Conservation (phyloP, 2,888 invertebrate genomes). For the Leucoma salicis region DNA sequence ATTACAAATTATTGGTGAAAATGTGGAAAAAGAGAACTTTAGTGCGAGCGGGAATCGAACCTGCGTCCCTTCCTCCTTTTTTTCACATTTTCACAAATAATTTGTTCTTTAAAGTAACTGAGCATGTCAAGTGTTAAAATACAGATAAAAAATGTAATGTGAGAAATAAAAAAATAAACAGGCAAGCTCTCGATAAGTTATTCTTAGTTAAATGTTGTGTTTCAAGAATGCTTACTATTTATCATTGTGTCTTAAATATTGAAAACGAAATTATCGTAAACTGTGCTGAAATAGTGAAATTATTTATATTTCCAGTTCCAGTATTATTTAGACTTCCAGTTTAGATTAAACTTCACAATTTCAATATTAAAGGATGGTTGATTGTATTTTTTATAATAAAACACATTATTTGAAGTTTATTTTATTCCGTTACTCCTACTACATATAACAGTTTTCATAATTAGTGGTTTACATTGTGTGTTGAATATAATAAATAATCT, state of each 20-base stretch:
- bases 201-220: not conserved
- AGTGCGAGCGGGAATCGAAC: too few relatives aligned
- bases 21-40: too few relatives aligned
- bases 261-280: constrained; percentile 5
- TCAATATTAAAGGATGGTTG: constrained; percentile 11
- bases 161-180: too few relatives aligned
- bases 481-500: too few relatives aligned
- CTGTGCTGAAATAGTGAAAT: not conserved
- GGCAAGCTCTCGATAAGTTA: too few relatives aligned
- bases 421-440: constrained; percentile 3
- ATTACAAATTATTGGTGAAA: too few relatives aligned
- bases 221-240: not conserved
- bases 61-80: too few relatives aligned
- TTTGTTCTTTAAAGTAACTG: too few relatives aligned
- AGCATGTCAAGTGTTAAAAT: too few relatives aligned
- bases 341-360: not conserved
- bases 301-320: not conserved
- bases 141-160: too few relatives aligned
- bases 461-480: not conserved
- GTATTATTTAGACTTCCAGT: too few relatives aligned
- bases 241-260: constrained; percentile 20
- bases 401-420: constrained; percentile 19
- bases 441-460: constrained; percentile 4
- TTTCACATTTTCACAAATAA: too few relatives aligned
- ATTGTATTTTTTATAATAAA: constrained; percentile 18